These are phyloP conservation scores for Botia kubotai DNA, from an alignment of 2,797 vertebrate genomes.

Conservation along the genomic window DNA sequence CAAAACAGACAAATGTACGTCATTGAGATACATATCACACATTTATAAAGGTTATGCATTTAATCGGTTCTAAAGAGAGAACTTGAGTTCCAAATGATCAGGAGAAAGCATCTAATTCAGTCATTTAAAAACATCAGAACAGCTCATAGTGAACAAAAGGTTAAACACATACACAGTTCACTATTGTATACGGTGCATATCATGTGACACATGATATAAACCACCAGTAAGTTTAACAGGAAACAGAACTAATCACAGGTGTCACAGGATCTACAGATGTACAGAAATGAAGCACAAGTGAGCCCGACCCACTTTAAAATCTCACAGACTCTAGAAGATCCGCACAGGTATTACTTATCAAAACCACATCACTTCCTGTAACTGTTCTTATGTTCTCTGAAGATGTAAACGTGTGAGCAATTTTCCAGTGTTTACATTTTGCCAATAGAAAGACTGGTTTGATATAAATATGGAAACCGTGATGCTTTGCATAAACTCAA, in stretches of 20 bases:
- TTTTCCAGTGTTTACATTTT: constrained; percentile 40
- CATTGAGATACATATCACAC: constrained; percentile 22
- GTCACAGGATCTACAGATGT: constrained; percentile 29
- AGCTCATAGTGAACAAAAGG: not conserved
- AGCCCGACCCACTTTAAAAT: constrained; percentile 34
- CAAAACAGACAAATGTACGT: constrained; percentile 45
- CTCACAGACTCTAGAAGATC: constrained; percentile 25
- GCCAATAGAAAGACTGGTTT: constrained; percentile 27
- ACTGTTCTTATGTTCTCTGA: constrained; percentile 1
- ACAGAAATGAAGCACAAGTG: constrained; percentile 23
- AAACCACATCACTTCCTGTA: constrained; percentile 13
- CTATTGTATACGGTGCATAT: constrained; percentile 3
- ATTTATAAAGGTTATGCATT: constrained; percentile 5
- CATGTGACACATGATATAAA: constrained; percentile 43
- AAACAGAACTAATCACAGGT: constrained; percentile 31
- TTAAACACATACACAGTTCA: constrained; percentile 40
- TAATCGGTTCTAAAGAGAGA: constrained; percentile 19
- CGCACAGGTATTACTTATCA: constrained; percentile 18
- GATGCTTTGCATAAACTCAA: not conserved
- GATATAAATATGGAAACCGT: constrained; percentile 23
- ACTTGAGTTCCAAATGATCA: constrained; percentile 22
- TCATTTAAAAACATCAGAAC: constrained; percentile 17
- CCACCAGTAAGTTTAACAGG: constrained; percentile 30
- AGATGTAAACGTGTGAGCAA: constrained; percentile 13
- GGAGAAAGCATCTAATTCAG: constrained; percentile 35